Base-by-base conservation (phyloP, 1,140 invertebrate genomes). In the Sycophaga agraensis region DNA sequence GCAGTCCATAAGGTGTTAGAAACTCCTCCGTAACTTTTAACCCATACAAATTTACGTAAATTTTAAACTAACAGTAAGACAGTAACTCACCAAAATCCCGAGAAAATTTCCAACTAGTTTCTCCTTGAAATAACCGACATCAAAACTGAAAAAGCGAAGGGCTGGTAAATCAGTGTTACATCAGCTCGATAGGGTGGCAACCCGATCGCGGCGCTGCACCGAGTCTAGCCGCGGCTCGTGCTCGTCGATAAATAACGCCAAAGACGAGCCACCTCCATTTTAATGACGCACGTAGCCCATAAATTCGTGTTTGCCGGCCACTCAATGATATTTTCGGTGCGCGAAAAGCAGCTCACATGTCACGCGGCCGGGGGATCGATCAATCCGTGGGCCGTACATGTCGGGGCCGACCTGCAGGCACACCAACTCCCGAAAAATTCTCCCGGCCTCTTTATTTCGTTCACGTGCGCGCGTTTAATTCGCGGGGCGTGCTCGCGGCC, bases 391-490 rank as follows among this genome's bases (percentile, higher is more conserved):
- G 19, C 4, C 48, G 34, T 22, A 8, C 7, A 24, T 22, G n/a
- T 34, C 12, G 45, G 24, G 9, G 16, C 14, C 5, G n/a, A 14
- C 8, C 12, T 14, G 14, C n/a, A 31, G 14, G 0, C 37, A 21
- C 35, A n/a, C 49, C 4, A 53, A 21, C 35, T 24, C 49, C 4
- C 49, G n/a, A 31, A 31, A 31, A 31, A 31, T 31, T 31, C 37
- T 53, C 22, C 19, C 11, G 24, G 9, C n/a, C 28, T 56, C 42
- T 46, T 57, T 58, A 58, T 58, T 58, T 58, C 55, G 55, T 19
- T 22, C 55, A 58, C 55, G 55, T 58, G 48, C 31, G 19, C 55
- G 0, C 31, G 22, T 48, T 48, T 48, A 48, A 58, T 48, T 46
- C 51, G 51, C 22, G 4, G 14, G 39, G 22, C 22, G 35, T 28